phyloP scores from a whole-genome alignment of 2,888 invertebrate species.

The Mongoloraphidia duomilia region DNA sequence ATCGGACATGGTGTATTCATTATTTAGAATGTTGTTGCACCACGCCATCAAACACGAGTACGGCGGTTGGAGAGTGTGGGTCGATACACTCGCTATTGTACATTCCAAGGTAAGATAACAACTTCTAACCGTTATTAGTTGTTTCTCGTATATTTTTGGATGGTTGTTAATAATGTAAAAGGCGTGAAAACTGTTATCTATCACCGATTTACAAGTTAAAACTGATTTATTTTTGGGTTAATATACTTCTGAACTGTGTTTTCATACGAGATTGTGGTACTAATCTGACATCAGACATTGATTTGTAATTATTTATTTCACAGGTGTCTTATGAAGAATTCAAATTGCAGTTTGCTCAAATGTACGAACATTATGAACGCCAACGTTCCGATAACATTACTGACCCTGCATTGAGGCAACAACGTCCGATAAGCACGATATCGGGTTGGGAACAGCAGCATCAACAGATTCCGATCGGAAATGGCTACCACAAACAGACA shows the following conservation, averaged over 20 bases:
- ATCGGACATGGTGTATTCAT: constrained; percentile 94
- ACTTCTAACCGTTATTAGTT: not conserved
- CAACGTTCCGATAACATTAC: constrained; percentile 90
- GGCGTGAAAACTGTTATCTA: no score
- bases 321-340: constrained; percentile 97
- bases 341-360: constrained; percentile 91
- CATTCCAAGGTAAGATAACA: constrained; percentile 75
- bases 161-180: no score
- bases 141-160: no score
- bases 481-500: constrained; percentile 24
- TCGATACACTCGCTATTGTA: constrained; percentile 96
- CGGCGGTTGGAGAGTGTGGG: constrained; percentile 99
- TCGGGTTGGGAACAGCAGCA: constrained; percentile 79
- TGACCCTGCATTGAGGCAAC: constrained; percentile 83
- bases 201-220: constrained; percentile 1
- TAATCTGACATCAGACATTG: not conserved
- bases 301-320: constrained; percentile 9
- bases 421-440: constrained; percentile 89
- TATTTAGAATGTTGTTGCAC: constrained; percentile 94
- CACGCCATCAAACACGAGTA: constrained; percentile 99
- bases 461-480: constrained; percentile 21
- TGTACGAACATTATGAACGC: constrained; percentile 92
- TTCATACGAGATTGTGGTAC: constrained; percentile 1
- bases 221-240: constrained; percentile 3
- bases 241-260: no score